phyloP scores from a whole-genome alignment of 2,797 vertebrate genomes.

The Hozukius guyotensis region DNA sequence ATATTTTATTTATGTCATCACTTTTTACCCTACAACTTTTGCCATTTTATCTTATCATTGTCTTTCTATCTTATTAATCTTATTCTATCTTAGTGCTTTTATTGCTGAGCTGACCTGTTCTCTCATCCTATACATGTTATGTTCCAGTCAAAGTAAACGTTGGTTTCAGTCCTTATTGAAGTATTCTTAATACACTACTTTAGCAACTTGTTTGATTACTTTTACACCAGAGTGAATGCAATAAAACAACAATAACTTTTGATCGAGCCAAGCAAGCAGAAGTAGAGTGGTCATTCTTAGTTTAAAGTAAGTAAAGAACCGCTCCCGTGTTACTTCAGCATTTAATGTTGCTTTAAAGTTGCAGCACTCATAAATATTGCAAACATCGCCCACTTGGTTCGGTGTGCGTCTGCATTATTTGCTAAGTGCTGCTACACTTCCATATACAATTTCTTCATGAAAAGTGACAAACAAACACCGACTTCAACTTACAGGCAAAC shows the following conservation, averaged over 20 bases:
- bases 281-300: conserved; percentile 2
- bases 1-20: too few species aligned
- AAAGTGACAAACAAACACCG: background rate
- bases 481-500: conserved; percentile 88
- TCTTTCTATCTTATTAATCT: too few species aligned
- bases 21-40: too few species aligned
- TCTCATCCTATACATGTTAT: too few species aligned
- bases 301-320: conserved; percentile 6
- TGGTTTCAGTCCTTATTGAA: conserved; percentile 1
- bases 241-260: background rate
- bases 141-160: background rate
- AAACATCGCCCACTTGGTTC: conserved; percentile 17
- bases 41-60: too few species aligned
- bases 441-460: background rate
- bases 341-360: conserved; percentile 19
- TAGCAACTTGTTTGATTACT: background rate
- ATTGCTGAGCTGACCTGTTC: too few species aligned
- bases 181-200: conserved; percentile 13
- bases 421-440: conserved; percentile 16
- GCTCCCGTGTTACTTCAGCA: conserved; percentile 23
- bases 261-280: background rate
- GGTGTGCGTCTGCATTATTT: conserved; percentile 21
- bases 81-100: too few species aligned
- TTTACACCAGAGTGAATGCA: conserved; percentile 9
- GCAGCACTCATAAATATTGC: conserved; percentile 57